Evolutionary conservation across 2,888 invertebrate species (phyloP), one percentile per base, ranked within the genome.

Genomic region (Zaprionus lineosus): DNA sequence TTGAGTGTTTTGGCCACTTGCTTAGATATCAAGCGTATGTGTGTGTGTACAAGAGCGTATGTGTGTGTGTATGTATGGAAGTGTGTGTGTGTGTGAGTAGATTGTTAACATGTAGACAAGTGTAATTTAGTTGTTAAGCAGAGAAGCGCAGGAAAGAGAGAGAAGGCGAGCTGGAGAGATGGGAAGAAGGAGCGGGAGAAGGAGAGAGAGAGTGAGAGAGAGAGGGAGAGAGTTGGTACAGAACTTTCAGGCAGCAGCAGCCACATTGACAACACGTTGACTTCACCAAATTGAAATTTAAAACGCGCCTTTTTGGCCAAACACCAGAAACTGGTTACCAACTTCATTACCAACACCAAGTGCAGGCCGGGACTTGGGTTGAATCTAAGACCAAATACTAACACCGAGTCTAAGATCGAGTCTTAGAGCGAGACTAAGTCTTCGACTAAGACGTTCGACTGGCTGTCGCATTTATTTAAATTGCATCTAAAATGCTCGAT

Each of bases 51-150:
- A n/a, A n/a, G n/a, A n/a, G n/a, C n/a, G n/a, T n/a, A n/a, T n/a
- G n/a, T n/a, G n/a, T n/a, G 7, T 7, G 11, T 21, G 14, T 47
- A 36, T 56, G 40, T n/a, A n/a, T n/a, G n/a, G n/a, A n/a, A n/a
- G n/a, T n/a, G n/a, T 37, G 44, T 47, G 39, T 57, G 44, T 61
- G 62, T 60, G 50, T 66, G 76, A 55, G 73, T 70, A 79, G 73
- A 82, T 82, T 82, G 82, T 84, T 70, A 86, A 84, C 86, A 82
- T 74, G 84, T 43, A 78, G 86, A 82, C 82, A 86, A 84, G 82
- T 86, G 82, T 82, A 82, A 82, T 82, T 82, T 82, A 82, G 86
- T 86, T 86, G 86, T 82, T 82, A 84, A 55, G 34, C 43, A 41
- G 24, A 47, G 48, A 47, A 24, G 6, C n/a, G 29, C 31, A 31